Base-by-base conservation (phyloP, 1,140 invertebrate species). In the Diorhabda carinulata region DNA sequence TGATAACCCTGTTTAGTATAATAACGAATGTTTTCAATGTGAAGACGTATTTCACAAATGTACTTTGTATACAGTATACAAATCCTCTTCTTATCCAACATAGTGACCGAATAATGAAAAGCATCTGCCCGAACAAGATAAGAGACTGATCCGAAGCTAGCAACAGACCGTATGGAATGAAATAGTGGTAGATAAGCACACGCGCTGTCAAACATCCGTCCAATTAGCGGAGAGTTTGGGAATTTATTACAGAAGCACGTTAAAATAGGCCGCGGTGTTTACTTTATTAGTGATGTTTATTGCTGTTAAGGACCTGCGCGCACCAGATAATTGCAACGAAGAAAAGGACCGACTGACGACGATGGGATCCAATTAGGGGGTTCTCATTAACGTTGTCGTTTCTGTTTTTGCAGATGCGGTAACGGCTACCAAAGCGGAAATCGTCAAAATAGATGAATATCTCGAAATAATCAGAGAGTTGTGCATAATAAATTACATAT, bases 161-260 rank as follows among this genome's bases (percentile, higher is more conserved):
- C 6, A 52, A 52, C 47, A 52, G 47, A 52, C 47, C 44, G 52
- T 42, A 42, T 58, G 60, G 68, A 69, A 65, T 68, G 66, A 69
- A 69, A 73, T 73, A 68, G 72, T 66, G 68, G 61, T 59, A 71
- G 66, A 71, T 68, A 68, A 61, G 67, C 70, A 70, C 72, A 73
- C 68, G 64, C 64, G 67, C 72, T 73, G 72, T 73, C 69, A 71
- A 73, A 73, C 72, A 73, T 73, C 72, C 72, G 68, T 73, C 72
- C 72, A 73, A 73, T 73, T 73, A 73, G 69, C 69, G 47, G 47
- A 52, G 67, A 65, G 69, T 66, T 70, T 70, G 60, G 69, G 64
- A 66, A 73, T 73, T 73, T 73, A 73, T 73, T 70, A 73, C 61
- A 67, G 66, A 68, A 64, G 65, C 66, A 70, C 68, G 67, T 70